Conservation (phyloP, 2,888 invertebrate species). For the Parthenolecanium corni region DNA sequence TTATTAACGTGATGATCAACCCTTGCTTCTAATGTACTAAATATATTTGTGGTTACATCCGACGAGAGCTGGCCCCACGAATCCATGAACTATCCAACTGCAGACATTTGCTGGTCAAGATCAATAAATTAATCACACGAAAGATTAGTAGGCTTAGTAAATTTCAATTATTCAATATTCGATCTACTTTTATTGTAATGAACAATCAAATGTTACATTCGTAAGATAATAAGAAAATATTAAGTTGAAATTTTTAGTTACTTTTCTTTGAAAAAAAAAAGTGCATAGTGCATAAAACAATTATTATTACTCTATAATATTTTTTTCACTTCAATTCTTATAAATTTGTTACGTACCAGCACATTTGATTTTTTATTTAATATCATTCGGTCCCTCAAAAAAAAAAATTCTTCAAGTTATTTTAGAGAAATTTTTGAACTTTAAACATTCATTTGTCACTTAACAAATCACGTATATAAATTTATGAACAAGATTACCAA, state of each 20-base stretch:
- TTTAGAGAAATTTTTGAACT: neutral
- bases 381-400: neutral
- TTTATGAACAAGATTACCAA: neutral
- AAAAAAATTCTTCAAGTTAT: too few relatives aligned
- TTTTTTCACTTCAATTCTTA: too few relatives aligned
- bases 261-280: too few relatives aligned
- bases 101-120: too few relatives aligned
- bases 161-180: neutral
- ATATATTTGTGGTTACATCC: slow-evolving; percentile 44
- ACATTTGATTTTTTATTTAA: neutral
- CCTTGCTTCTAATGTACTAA: slow-evolving; percentile 51
- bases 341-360: neutral
- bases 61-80: slow-evolving; percentile 59
- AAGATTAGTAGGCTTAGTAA: neutral
- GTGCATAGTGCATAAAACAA: too few relatives aligned
- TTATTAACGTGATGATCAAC: slow-evolving; percentile 40
- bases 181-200: too few relatives aligned
- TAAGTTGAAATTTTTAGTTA: too few relatives aligned
- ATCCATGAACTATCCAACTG: slow-evolving; percentile 46
- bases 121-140: neutral
- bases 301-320: too few relatives aligned
- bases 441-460: neutral
- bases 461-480: neutral
- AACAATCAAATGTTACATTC: neutral
- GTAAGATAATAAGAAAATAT: too few relatives aligned